These are phyloP conservation scores for Acanthurus leucopareius DNA, from an alignment of 2,797 vertebrate species.

Conservation along the genomic window DNA sequence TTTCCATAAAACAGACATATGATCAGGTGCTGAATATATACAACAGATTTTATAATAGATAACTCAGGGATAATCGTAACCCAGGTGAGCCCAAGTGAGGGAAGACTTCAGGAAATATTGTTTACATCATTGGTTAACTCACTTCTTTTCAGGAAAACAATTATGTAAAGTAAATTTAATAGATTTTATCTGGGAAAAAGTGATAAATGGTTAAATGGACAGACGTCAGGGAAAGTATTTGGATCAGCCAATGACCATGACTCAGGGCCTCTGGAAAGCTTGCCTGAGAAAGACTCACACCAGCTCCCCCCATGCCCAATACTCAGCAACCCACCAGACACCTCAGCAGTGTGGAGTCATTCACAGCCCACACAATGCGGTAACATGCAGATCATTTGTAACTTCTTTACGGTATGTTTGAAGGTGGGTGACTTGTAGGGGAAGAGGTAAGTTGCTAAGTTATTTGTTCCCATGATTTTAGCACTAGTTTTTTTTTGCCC, in stretches of 20 bases:
- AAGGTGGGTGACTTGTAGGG: slow-evolving; percentile 47
- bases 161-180: background rate
- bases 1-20: too few species aligned
- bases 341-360: slow-evolving; percentile 67
- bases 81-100: too few species aligned
- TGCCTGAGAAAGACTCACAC: slow-evolving; percentile 33
- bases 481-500: slow-evolving; percentile 30
- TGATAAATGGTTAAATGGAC: background rate
- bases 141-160: too few species aligned
- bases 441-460: slow-evolving; percentile 23
- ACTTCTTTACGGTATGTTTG: slow-evolving; percentile 51
- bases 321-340: slow-evolving; percentile 40
- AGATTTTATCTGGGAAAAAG: background rate
- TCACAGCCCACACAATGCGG: slow-evolving; percentile 63
- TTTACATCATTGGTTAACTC: too few species aligned
- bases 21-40: too few species aligned
- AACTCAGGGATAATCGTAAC: too few species aligned
- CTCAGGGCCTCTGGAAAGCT: slow-evolving; percentile 64
- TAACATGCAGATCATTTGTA: slow-evolving; percentile 51
- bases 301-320: slow-evolving; percentile 8
- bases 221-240: slow-evolving; percentile 1
- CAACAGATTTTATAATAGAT: too few species aligned
- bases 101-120: too few species aligned
- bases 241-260: slow-evolving; percentile 26
- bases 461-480: slow-evolving; percentile 34